phyloP scores from a whole-genome alignment of 2,888 invertebrate species.

The Cosmopolites sordidus region DNA sequence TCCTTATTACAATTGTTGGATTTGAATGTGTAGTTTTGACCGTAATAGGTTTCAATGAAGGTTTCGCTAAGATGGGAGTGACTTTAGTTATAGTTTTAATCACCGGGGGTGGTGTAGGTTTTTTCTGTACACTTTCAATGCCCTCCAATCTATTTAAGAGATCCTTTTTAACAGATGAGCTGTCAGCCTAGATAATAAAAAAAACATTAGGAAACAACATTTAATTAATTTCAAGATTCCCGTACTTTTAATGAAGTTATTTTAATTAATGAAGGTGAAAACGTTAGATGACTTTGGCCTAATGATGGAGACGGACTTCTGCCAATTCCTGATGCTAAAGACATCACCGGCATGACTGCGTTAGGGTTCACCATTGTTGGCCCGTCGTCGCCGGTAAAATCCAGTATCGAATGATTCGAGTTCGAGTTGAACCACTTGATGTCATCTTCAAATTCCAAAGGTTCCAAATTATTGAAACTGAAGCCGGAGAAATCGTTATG shows the following conservation, averaged over 20 bases:
- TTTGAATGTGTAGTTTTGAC: slow-evolving; percentile 30
- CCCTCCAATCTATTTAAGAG: slow-evolving; percentile 56
- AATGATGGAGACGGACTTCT: slow-evolving; percentile 57
- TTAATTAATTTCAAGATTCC: neutral
- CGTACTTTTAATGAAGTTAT: slow-evolving; percentile 53
- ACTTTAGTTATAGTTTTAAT: slow-evolving; percentile 44
- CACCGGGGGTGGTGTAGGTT: slow-evolving; percentile 26
- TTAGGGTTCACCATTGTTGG: slow-evolving; percentile 78
- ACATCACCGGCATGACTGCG: slow-evolving; percentile 79
- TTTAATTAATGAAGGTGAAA: slow-evolving; percentile 67
- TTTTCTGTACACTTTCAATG: slow-evolving; percentile 29
- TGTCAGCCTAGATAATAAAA: slow-evolving; percentile 19
- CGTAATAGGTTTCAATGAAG: slow-evolving; percentile 40
- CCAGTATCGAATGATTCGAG: slow-evolving; percentile 59
- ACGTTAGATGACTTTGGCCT: slow-evolving; percentile 67
- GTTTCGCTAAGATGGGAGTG: slow-evolving; percentile 44
- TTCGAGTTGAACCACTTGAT: slow-evolving; percentile 54
- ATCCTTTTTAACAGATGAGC: slow-evolving; percentile 63
- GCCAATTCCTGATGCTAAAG: slow-evolving; percentile 42
- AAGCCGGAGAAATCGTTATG: slow-evolving; percentile 61
- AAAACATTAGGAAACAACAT: neutral
- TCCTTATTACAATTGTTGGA: slow-evolving; percentile 27
- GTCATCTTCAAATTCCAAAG: slow-evolving; percentile 65
- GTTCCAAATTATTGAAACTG: slow-evolving; percentile 60
- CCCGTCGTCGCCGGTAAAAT: slow-evolving; percentile 66